Conservation (phyloP, 2,113 vertebrate species). For the Edolisoma coerulescens region DNA sequence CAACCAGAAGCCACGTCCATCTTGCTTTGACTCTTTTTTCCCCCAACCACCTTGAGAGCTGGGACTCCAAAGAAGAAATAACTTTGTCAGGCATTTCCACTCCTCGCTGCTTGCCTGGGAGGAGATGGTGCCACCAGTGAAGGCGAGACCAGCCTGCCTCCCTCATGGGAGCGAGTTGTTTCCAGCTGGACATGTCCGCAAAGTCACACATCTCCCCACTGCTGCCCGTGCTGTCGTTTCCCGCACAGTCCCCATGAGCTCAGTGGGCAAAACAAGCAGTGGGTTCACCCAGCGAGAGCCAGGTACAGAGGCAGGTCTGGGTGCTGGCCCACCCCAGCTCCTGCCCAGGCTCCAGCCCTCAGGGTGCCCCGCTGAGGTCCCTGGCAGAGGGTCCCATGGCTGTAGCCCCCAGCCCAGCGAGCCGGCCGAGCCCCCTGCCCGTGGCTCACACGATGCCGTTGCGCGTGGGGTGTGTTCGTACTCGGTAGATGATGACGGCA, state of each 20-base stretch:
- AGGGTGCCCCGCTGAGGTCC: fast-evolving
- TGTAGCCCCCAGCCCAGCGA: not conserved
- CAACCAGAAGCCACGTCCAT: not conserved
- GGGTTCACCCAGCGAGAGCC: fast-evolving
- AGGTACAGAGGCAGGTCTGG: fast-evolving
- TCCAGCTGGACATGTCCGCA: fast-evolving
- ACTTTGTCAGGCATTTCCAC: not conserved
- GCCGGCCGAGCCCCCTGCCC: fast-evolving
- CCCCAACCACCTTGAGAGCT: not conserved
- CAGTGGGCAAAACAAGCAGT: not conserved
- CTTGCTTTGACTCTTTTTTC: not conserved
- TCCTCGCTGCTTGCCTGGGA: not conserved
- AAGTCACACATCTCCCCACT: not conserved
- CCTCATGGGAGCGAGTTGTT: fast-evolving
- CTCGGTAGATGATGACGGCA: conserved; percentile 74
- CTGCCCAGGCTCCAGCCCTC: not conserved
- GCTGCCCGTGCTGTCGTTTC: not conserved
- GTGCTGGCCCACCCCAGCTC: not conserved
- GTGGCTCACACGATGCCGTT: conserved; percentile 56
- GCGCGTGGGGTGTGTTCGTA: conserved; percentile 71
- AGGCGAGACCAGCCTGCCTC: not conserved
- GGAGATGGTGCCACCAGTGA: fast-evolving
- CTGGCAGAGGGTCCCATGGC: not conserved
- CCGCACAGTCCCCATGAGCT: fast-evolving
- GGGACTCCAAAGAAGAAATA: not conserved